Evolutionary conservation across 2,797 vertebrate genomes (phyloP).

Genomic region (Mastacembelus armatus): DNA sequence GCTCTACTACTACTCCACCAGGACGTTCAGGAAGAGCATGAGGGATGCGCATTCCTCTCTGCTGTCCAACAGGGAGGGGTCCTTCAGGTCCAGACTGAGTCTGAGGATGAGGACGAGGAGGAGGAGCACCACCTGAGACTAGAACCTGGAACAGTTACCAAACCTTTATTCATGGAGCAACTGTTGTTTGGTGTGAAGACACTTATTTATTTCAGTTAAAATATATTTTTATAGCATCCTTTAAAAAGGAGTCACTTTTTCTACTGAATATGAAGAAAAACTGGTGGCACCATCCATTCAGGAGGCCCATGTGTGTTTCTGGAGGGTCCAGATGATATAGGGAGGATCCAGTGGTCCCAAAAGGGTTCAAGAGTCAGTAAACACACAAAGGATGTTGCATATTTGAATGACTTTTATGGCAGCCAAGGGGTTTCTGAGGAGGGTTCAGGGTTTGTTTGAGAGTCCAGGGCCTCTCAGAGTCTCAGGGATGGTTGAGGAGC

Average conservation of each 20-base stretch:
- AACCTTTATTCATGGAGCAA: too few species aligned
- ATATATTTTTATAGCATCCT: not conserved
- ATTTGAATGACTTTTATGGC: too few species aligned
- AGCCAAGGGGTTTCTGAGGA: too few species aligned
- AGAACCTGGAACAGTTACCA: too few species aligned
- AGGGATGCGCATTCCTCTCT: not conserved
- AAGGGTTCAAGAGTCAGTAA: too few species aligned
- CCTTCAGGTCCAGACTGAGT: not conserved
- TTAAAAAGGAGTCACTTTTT: not conserved
- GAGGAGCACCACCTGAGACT: conserved; percentile 1
- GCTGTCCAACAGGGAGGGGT: not conserved
- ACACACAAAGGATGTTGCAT: too few species aligned
- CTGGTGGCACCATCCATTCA: too few species aligned
- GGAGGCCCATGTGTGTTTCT: not conserved
- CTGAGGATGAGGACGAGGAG: not conserved
- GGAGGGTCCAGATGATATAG: too few species aligned
- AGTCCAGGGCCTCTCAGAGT: too few species aligned
- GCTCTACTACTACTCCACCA: conserved; percentile 81
- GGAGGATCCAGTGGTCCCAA: too few species aligned
- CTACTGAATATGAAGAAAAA: not conserved
- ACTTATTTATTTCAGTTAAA: not conserved
- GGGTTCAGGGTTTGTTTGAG: too few species aligned
- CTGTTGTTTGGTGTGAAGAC: not conserved
- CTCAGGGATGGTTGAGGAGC: too few species aligned
- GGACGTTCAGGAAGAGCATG: conserved; percentile 64